Conservation (phyloP, 2,113 vertebrate genomes). For the Acrocephalus arundinaceus region DNA sequence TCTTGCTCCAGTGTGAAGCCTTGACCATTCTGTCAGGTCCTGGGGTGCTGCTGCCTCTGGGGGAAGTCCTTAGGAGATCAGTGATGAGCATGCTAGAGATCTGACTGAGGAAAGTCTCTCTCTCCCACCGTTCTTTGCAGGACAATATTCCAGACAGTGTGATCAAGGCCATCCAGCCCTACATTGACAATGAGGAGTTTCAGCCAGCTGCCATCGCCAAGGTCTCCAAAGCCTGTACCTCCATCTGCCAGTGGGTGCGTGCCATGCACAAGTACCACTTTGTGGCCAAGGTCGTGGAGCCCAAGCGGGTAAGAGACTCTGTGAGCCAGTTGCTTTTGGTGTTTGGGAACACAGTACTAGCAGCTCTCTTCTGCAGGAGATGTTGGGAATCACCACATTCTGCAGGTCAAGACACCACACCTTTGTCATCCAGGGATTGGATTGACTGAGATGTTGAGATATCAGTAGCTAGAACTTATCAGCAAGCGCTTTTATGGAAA, state of each 20-base stretch:
- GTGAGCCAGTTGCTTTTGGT: background rate
- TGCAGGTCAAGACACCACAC: fast-evolving
- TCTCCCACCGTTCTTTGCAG: constrained; percentile 46
- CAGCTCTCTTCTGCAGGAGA: background rate
- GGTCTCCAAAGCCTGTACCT: constrained; percentile 91
- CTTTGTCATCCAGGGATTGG: background rate
- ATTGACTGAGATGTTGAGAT: background rate
- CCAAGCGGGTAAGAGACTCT: constrained; percentile 83
- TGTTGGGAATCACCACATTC: background rate
- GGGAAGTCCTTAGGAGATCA: background rate
- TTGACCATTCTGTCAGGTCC: background rate
- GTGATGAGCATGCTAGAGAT: background rate
- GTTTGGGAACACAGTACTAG: background rate
- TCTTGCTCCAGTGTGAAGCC: background rate
- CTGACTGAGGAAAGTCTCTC: background rate
- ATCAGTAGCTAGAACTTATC: background rate
- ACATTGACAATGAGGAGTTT: constrained; percentile 91
- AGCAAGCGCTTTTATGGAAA: background rate
- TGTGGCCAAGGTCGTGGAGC: constrained; percentile 83
- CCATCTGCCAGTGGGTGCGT: constrained; percentile 93
- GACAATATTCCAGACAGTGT: constrained; percentile 88
- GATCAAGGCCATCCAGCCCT: constrained; percentile 87
- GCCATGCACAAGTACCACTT: constrained; percentile 93
- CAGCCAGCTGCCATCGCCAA: constrained; percentile 87
- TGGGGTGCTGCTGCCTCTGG: background rate